These are phyloP conservation scores for Pachyuromys duprasi DNA, from an alignment of 2,797 vertebrate species.

Conservation along the genomic window DNA sequence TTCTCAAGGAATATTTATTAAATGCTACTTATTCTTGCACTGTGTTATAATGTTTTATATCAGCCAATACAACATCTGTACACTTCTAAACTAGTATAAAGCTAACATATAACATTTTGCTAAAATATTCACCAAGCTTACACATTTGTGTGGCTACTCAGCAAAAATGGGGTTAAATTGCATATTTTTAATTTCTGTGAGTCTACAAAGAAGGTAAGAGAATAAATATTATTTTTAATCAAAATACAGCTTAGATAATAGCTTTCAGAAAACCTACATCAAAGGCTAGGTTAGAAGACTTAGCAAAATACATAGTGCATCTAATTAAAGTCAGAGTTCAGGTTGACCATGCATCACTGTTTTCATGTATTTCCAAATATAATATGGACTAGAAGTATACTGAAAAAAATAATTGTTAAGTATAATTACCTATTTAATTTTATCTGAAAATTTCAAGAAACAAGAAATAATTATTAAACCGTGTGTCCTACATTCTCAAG, in stretches of 20 bases:
- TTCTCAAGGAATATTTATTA: not conserved
- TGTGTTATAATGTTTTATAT: not conserved
- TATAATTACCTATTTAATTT: not conserved
- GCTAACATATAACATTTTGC: not conserved
- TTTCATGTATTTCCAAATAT: not conserved
- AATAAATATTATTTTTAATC: conserved; percentile 2
- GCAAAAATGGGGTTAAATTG: not conserved
- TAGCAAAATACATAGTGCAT: not conserved
- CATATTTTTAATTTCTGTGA: not conserved
- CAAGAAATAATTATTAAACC: not conserved
- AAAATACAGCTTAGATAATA: not conserved
- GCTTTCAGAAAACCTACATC: conserved; percentile 12
- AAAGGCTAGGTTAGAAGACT: not conserved
- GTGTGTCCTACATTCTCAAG: not conserved
- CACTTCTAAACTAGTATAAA: not conserved
- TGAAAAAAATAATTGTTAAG: conserved; percentile 20
- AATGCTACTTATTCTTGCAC: not conserved
- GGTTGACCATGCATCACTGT: not conserved
- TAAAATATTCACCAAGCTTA: not conserved
- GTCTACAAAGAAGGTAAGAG: not conserved
- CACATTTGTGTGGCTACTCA: not conserved
- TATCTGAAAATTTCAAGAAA: not conserved
- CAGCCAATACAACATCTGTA: not conserved
- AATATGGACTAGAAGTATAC: not conserved
- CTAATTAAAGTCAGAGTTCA: conserved; percentile 20